Base-by-base conservation (phyloP, 92 coral and sea anemone species). In the Epizoanthus ramosus region DNA sequence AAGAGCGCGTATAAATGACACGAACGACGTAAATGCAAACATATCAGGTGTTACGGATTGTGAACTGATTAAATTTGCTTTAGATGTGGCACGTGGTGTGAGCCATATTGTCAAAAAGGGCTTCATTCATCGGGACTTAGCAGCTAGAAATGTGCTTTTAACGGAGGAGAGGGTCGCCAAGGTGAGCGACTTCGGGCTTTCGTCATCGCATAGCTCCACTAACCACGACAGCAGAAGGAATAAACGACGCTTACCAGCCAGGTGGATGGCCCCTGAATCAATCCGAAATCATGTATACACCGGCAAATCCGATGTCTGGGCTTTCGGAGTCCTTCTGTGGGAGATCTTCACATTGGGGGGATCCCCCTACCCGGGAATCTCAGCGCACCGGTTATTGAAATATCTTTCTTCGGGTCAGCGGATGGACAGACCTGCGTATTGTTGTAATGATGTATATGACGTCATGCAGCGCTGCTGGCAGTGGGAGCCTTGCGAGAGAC, bases 401-500 rank as follows among this genome's bases (percentile, higher is more conserved):
- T 45, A 71, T 19, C 75, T 71, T 9, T 71, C 75, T 13, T 71
- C 75, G 18, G 75, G 75, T n/a, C 75, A 71, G 39, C 57, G 75
- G 58, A 16, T 71, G 23, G 75, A 71, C 33, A 71, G 43, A 45
- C 75, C 75, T 3, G 57, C n/a, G 23, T 7, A 41, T 14, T 71
- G 75, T 45, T 45, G 75, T 19, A 56, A 71, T 21, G 57, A 47
- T 3, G 28, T 71, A 13, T 71, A 45, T 71, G 75, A 39, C 75
- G 57, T 71, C 75, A 71, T 71, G 75, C 57, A 71, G 75, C 56
- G 58, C 28, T 71, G 75, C 23, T 71, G 75, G 75, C 75, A 56
- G 5, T 71, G 75, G 75, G 18, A 71, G 35, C 57, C 75, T 19
- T 28, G 15, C 3, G 75, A 43, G 57, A 19, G 58, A n/a, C 39